Base-by-base conservation (phyloP, 2,888 invertebrate species). In the Lithophane ornitopus region DNA sequence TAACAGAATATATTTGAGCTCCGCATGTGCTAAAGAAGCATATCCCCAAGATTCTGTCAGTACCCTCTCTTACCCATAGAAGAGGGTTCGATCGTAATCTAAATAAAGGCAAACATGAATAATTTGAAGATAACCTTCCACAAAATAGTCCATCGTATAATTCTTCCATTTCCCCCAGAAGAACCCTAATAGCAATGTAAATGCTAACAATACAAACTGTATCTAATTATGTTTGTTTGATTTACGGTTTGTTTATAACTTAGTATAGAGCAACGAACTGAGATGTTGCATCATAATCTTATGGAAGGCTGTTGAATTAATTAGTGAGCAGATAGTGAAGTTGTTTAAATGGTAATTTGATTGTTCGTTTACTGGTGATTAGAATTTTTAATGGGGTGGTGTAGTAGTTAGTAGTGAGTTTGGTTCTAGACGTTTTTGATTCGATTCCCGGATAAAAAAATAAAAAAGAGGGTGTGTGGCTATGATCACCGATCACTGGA, bases 231-330 rank as follows among this genome's bases (percentile, higher is more conserved):
- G 56, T 85, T 83, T 68, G 70, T 84, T 83, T 85, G 73, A 88
- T 85, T 88, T 81, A 88, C 71, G 74, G 63, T 85, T 88, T 85
- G 81, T 80, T 89, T 86, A 78, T 81, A 39, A 79, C 22, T 79
- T 41, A 56, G 76, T 85, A 89, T 90, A 85, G 85, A 85, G 89
- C 85, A 90, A 89, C 76, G 87, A 87, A 86, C 88, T 80, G 79
- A 78, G 61, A 69, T 87, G 78, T 91, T 89, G 86, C 89, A 89
- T 90, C 89, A 89, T 92, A 76, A 76, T 71, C 78, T 70, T 44
- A 72, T 58, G 69, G 77, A 83, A 83, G 82, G 82, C 52, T 75
- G 76, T 69, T 62, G 76, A 63, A 70, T 78, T 82, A 75, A 88
- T 88, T 81, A 83, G 39, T 59, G 2, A 44, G 62, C 61, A 81